Percentiles rank a stretch among this genome's conserved stretches.
Conservation (phyloP, 2,113 vertebrate genomes). For the Pelecanoides urinatrix region DNA sequence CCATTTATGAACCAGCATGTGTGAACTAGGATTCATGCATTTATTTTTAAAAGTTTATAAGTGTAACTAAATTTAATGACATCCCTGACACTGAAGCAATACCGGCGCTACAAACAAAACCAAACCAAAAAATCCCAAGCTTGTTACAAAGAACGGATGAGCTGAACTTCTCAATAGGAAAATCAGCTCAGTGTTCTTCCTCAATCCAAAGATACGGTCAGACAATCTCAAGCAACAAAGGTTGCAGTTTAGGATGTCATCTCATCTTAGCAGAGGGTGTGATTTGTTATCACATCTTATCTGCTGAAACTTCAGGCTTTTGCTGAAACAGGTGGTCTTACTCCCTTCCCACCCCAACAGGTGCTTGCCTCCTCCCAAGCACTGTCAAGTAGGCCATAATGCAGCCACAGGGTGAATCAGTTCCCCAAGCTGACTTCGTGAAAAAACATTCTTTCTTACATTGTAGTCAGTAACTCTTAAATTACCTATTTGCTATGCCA, state of each 20-base stretch:
- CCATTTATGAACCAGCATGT: background rate
- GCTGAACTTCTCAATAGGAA: background rate
- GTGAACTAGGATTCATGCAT: background rate
- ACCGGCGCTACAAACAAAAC: background rate
- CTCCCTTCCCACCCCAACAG: background rate
- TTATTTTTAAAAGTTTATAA: background rate
- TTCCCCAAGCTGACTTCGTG: background rate
- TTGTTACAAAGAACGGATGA: background rate
- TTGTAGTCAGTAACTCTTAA: background rate
- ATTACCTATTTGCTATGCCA: background rate
- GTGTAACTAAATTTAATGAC: background rate
- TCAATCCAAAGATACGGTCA: background rate
- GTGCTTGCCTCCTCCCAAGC: background rate
- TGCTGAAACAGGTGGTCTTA: background rate
- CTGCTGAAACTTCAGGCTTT: background rate
- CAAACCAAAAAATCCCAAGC: background rate
- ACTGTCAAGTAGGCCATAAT: background rate
- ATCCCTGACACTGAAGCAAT: background rate
- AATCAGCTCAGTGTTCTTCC: background rate
- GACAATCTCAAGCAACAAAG: background rate
- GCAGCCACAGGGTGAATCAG: background rate
- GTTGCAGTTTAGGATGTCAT: background rate
- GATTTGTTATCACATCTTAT: background rate
- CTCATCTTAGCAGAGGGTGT: background rate
- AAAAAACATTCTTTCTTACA: background rate